Conservation (phyloP, 2,113 vertebrate genomes). For the Proteles cristata region DNA sequence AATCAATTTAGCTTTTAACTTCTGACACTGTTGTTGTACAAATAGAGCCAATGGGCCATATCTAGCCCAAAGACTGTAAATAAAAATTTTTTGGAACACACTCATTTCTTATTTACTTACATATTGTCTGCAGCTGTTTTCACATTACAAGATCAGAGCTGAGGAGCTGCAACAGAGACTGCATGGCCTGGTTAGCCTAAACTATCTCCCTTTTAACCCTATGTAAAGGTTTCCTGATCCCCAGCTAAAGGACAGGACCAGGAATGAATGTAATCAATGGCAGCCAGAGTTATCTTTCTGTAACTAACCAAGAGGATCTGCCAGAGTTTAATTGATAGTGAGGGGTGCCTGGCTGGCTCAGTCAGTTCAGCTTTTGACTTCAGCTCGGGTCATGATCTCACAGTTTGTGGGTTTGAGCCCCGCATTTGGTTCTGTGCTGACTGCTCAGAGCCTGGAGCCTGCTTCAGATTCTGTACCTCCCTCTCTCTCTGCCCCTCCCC, state of each 20-base stretch:
- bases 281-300: neutral
- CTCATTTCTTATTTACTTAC: neutral
- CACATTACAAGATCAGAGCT: neutral
- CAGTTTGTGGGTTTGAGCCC: no score
- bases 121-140: neutral
- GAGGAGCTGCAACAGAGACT: neutral
- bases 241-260: neutral
- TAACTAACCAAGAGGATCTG: neutral
- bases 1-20: neutral
- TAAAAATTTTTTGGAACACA: neutral
- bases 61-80: neutral
- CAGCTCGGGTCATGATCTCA: no score
- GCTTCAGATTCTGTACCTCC: no score
- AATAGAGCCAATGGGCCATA: neutral
- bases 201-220: neutral
- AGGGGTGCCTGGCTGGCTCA: no score
- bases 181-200: neutral
- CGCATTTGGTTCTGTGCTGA: no score
- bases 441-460: no score
- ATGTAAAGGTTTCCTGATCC: neutral
- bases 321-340: neutral
- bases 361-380: no score
- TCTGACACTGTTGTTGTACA: neutral
- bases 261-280: neutral
- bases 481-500: no score